phyloP scores from a whole-genome alignment of 2,113 vertebrate genomes.

The Tamias sibiricus region DNA sequence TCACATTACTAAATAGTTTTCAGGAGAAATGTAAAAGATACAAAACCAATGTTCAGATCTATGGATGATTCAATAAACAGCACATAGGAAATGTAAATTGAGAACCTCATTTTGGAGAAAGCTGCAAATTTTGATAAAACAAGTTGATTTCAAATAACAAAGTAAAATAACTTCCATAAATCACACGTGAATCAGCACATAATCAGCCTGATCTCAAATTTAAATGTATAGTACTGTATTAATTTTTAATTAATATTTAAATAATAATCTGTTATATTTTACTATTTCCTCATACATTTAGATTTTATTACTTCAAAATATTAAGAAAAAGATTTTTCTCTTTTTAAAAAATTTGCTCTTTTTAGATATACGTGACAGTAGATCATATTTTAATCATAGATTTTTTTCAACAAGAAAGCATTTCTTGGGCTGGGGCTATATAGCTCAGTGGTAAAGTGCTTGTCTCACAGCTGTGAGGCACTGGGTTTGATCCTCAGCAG shows the following conservation, averaged over 20 bases:
- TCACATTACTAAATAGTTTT: conserved; percentile 39
- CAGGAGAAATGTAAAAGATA: conserved; percentile 36
- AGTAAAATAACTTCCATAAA: conserved; percentile 20
- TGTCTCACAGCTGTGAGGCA: no score
- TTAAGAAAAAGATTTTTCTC: not conserved
- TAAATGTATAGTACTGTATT: not conserved
- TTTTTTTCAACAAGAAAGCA: not conserved
- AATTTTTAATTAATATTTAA: conserved; percentile 31
- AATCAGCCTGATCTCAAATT: conserved; percentile 33
- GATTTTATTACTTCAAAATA: conserved; percentile 49
- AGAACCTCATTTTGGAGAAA: conserved; percentile 37
- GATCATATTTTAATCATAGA: not conserved
- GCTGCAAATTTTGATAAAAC: conserved; percentile 48
- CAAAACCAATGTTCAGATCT: conserved; percentile 47
- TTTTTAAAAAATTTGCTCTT: no score
- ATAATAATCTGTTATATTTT: conserved; percentile 39
- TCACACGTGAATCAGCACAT: not conserved
- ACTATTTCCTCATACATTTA: conserved; percentile 29
- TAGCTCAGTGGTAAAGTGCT: no score
- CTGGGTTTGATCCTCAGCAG: no score
- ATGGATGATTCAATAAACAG: not conserved
- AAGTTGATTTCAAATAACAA: conserved; percentile 47
- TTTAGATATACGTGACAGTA: no score
- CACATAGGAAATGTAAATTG: conserved; percentile 41
- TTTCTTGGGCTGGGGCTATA: not conserved